Evolutionary conservation across 2,113 vertebrate genomes (phyloP).

Genomic region (Tupaia chinensis): DNA sequence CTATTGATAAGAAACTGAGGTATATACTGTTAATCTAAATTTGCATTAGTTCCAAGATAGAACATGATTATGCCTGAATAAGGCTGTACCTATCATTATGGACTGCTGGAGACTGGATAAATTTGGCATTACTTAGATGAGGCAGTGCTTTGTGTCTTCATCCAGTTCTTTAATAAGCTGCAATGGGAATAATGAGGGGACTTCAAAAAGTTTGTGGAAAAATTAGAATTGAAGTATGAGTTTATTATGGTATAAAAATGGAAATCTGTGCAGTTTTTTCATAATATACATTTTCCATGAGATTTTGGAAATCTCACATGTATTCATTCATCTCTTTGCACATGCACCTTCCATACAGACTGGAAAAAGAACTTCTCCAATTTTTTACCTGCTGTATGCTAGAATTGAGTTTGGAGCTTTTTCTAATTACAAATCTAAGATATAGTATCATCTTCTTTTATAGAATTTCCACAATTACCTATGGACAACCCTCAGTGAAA

Average conservation of each 20-base stretch:
- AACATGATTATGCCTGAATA: background rate
- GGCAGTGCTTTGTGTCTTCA: background rate
- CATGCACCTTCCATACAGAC: background rate
- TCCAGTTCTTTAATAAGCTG: background rate
- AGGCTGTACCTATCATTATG: background rate
- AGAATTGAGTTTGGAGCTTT: background rate
- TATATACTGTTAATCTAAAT: background rate
- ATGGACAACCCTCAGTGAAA: background rate
- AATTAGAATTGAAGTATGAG: no score
- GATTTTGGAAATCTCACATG: no score
- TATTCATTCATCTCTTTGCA: background rate
- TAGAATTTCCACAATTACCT: background rate
- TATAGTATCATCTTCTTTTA: background rate
- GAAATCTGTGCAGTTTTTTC: no score
- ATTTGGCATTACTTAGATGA: background rate
- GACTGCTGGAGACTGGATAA: background rate
- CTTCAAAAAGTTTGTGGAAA: no score
- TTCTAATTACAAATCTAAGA: background rate
- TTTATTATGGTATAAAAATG: no score
- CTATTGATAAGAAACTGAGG: background rate
- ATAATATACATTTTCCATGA: no score
- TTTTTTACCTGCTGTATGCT: background rate
- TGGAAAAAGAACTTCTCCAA: background rate
- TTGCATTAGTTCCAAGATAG: background rate
- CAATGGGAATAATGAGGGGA: no score